Evolutionary conservation across 2,797 vertebrate genomes (phyloP), one percentile per base, ranked within the genome.

Genomic region (Trichosurus vulpecula): DNA sequence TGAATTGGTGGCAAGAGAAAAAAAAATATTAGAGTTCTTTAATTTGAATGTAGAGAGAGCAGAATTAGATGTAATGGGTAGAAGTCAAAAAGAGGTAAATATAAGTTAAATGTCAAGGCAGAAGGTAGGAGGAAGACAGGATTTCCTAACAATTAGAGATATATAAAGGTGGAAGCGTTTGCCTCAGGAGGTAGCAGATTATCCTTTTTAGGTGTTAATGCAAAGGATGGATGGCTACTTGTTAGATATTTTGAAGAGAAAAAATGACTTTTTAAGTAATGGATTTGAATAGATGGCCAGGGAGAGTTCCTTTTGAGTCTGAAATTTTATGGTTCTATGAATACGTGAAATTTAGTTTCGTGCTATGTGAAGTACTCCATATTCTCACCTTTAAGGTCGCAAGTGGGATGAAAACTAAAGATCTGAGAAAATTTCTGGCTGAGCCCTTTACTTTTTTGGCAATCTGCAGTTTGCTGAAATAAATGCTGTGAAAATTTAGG

Each of bases 381-480:
- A 41, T 6, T 94, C 93, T 91, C 66, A 54, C 94, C 95, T n/a
- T 95, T 93, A 93, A 91, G 47, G 6, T 14, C 58, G 66, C 94
- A 92, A 96, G 94, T 94, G 35, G 47, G 56, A 57, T 91, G 53
- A 96, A 96, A 94, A 93, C 6, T 93, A 96, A 95, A 95, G 74
- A 96, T 91, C 58, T 92, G 35, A 97, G 61, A 96, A 93, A 47
- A 53, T 93, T 87, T 97, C 90, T 93, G 8, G 0, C 96, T 16
- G 13, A 95, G 1, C 91, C 25, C 0, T 93, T 96, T 97, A 95
- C 55, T 94, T 92, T 97, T 92, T 47, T 97, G 90, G 95, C 27
- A 96, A 95, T 94, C 93, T 92, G 13, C 90, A 95, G 51, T 97
- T 97, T 96, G 92, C 27, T 90, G 35, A 97, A 92, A 91, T 93